phyloP scores from a whole-genome alignment of 2,888 invertebrate genomes.

The Nomada lathburiana region DNA sequence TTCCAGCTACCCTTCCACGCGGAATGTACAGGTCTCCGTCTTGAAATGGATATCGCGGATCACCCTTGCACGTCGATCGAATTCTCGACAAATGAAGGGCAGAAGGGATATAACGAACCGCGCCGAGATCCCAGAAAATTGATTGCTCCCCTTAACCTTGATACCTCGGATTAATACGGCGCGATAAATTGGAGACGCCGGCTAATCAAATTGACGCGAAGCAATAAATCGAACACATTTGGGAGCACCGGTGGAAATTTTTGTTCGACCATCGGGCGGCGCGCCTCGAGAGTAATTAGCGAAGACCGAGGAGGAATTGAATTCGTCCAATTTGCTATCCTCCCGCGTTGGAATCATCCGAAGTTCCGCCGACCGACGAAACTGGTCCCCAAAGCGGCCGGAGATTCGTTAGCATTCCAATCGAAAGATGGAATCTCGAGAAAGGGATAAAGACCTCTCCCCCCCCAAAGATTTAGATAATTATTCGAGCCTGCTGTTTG shows the following conservation, averaged over 20 bases:
- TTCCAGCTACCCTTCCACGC: conserved; percentile 16
- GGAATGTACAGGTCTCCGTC: conserved; percentile 16
- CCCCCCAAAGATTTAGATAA: conserved; percentile 18
- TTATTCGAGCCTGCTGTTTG: conserved; percentile 24
- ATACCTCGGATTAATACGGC: too few relatives aligned
- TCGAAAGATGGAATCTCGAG: conserved; percentile 18
- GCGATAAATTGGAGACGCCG: too few relatives aligned
- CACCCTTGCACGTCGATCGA: background rate
- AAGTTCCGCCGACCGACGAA: conserved; percentile 2
- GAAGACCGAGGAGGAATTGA: background rate
- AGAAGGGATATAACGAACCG: background rate
- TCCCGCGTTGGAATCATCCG: background rate
- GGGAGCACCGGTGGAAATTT: too few relatives aligned
- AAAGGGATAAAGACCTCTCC: background rate
- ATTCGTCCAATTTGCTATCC: conserved; percentile 11
- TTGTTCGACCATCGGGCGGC: too few relatives aligned
- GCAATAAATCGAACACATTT: too few relatives aligned
- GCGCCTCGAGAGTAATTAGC: background rate
- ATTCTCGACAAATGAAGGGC: background rate
- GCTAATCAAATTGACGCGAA: too few relatives aligned
- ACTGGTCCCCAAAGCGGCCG: background rate
- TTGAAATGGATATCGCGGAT: conserved; percentile 27
- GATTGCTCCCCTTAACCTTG: background rate
- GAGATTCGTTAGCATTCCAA: conserved; percentile 33
- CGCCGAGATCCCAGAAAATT: background rate